phyloP scores from a whole-genome alignment of 2,888 invertebrate species.

The Prenolepis imparis region DNA sequence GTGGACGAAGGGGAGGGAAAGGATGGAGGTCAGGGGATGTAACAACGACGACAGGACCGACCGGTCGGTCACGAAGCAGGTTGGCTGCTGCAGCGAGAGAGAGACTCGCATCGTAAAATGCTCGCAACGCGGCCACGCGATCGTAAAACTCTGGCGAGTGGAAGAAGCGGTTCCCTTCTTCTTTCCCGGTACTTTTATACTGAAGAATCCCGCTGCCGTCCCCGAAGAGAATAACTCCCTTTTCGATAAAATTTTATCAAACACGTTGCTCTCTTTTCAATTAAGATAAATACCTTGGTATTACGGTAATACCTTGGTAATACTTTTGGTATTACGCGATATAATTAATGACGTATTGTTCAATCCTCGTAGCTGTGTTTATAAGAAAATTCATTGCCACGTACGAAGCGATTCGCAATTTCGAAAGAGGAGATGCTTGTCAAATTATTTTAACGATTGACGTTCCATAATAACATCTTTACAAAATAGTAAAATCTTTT shows the following conservation, averaged over 20 bases:
- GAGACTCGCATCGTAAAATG: conserved; percentile 36
- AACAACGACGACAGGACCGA: conserved; percentile 55
- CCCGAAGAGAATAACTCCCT: background rate
- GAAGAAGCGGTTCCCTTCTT: conserved; percentile 22
- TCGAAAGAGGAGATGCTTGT: no score
- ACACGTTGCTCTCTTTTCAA: background rate
- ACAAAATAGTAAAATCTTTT: background rate
- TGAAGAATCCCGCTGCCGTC: conserved; percentile 31
- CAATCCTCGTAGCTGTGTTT: background rate
- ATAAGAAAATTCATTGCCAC: background rate
- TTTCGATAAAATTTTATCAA: conserved; percentile 34
- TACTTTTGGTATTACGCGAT: background rate
- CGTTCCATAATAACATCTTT: background rate
- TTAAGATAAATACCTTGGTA: conserved; percentile 8
- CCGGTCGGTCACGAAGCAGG: conserved; percentile 42
- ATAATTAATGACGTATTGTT: background rate
- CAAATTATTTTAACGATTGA: background rate
- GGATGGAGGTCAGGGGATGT: conserved; percentile 61
- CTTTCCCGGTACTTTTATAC: conserved; percentile 9
- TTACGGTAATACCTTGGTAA: no score
- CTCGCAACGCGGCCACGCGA: conserved; percentile 48
- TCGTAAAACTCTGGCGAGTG: conserved; percentile 53
- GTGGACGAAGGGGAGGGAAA: background rate
- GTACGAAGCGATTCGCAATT: no score
- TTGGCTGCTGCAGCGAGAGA: conserved; percentile 1